Evolutionary conservation across 2,888 invertebrate genomes (phyloP), one percentile per base, ranked within the genome.

Genomic region (Mesochorus sp.): DNA sequence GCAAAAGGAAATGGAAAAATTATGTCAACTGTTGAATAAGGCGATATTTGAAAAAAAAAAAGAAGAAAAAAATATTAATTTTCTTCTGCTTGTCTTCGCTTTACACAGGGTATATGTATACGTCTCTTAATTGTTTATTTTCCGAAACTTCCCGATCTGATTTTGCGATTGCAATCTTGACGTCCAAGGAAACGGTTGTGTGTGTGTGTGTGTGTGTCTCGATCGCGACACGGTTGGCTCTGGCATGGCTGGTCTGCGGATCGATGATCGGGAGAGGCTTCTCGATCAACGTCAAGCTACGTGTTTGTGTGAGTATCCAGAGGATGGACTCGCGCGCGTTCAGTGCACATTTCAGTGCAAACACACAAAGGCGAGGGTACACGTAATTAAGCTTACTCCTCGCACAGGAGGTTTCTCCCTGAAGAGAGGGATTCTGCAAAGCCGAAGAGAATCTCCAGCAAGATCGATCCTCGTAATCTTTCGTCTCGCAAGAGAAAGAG

Each of bases 311-410:
- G 71, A 19, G 26, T 26, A 10, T 19, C 34, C n/a, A n/a, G n/a
- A n/a, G n/a, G n/a, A n/a, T 55, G 21, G 5, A 44, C 19, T 39
- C 44, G 55, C 57, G 21, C 42, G 53, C 53, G 19, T 53, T 24
- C 10, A n/a, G n/a, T 37, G 28, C 8, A 0, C 37, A 39, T 51
- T 37, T 42, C 24, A 17, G 42, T 31, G 17, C 34, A 26, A 26
- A 17, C 28, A 26, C 49, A 51, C 51, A 26, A 14, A 39, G 39
- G 66, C 76, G 70, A 71, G 73, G 67, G 57, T 53, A 61, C 55
- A n/a, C n/a, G 80, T 79, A 80, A 79, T 80, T 80, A 80, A 80
- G 72, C 57, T 71, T 72, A 59, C 51, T 39, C 62, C n/a, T 67
- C 26, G 39, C 53, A 44, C n/a, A n/a, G 17, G 28, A 19, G 24